Base-by-base conservation (phyloP, 1,140 invertebrate species). In the Zaprionus nigranus region DNA sequence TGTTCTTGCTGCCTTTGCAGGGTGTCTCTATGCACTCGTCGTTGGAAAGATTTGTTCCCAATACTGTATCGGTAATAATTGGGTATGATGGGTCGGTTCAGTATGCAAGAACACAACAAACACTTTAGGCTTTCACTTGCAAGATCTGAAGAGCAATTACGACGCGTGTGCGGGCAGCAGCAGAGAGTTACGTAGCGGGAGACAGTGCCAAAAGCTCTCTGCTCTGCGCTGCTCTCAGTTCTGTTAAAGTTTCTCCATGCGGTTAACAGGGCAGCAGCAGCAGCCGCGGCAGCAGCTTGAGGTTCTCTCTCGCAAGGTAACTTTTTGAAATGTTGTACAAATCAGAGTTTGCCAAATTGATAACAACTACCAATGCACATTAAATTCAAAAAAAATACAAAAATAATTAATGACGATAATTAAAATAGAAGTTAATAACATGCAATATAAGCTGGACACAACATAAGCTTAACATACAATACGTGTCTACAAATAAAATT, bases 121-220 rank as follows among this genome's bases (percentile, higher is more conserved):
- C 64, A 77, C 84, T 85, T 81, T 62, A 74, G 81, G 81, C 81
- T 84, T 83, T 83, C 77, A 84, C 81, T 73, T 69, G 80, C 72
- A 78, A 70, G 71, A 79, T 79, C 70, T 43, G 64, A 6, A 51
- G 60, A 58, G 34, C 30, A 34, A 34, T 34, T 34, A 34, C 30
- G 30, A 34, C 30, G 9, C 36, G 67, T 60, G 40, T 43, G 56
- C 43, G 81, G 75, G 75, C 26, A 79, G 70, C 70, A 64, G 65
- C 63, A 28, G 1, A 17, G 34, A n/a, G 26, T 34, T 20, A 60
- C 22, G 64, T 38, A 49, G 40, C 43, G 49, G 22, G 26, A 30
- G 36, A 20, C 43, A 49, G 54, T 24, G 64, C 54, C 9, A 20
- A 3, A 6, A 20, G n/a, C 20, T 24, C 20, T 13, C 13, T 15